Conservation (phyloP, 2,888 invertebrate genomes). For the Embidobia sp. region DNA sequence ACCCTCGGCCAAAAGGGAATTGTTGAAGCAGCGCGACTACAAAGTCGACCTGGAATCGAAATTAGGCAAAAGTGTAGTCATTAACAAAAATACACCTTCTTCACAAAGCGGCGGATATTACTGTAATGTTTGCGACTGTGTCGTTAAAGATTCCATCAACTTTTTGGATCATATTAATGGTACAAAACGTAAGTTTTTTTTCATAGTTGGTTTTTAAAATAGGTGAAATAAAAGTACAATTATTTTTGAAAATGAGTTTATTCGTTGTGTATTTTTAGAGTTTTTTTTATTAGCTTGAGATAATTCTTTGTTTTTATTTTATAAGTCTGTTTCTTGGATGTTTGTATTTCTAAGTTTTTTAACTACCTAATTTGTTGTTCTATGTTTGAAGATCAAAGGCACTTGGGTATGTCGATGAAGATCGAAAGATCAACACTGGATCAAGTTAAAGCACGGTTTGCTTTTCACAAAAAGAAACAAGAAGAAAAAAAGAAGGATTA, state of each 20-base stretch:
- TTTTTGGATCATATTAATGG: conserved; percentile 99
- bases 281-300: no score
- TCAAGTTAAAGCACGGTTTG: conserved; percentile 96
- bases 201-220: no score
- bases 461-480: conserved; percentile 94
- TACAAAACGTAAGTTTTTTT: conserved; percentile 95
- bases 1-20: conserved; percentile 94
- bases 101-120: conserved; percentile 99
- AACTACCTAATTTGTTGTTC: no score
- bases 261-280: no score
- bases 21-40: conserved; percentile 96
- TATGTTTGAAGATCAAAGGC: conserved; percentile 92
- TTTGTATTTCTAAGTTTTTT: no score
- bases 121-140: conserved; percentile 99
- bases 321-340: no score
- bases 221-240: no score
- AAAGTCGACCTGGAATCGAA: conserved; percentile 99
- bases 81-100: conserved; percentile 98
- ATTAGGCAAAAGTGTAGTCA: conserved; percentile 98
- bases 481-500: conserved; percentile 98
- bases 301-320: no score
- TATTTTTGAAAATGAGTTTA: no score
- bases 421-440: conserved; percentile 97
- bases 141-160: conserved; percentile 99
- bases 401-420: conserved; percentile 99